These are phyloP conservation scores for Trissolcus brochymenae DNA, from an alignment of 2,888 invertebrate genomes.

Conservation along the genomic window DNA sequence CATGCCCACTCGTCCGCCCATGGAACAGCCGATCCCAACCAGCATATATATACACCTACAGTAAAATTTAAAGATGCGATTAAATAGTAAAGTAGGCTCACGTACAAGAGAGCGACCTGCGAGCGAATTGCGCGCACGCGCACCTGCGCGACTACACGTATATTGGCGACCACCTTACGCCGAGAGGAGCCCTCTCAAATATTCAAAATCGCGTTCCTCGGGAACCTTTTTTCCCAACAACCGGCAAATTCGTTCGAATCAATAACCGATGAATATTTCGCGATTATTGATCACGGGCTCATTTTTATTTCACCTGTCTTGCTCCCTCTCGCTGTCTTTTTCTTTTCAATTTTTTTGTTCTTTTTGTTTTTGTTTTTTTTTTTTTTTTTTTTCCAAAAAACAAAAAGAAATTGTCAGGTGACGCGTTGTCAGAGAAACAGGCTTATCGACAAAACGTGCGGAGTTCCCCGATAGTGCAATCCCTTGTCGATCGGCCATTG, in stretches of 20 bases:
- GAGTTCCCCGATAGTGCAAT: background rate
- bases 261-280: slow-evolving; percentile 42
- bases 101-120: slow-evolving; percentile 23
- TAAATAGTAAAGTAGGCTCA: slow-evolving; percentile 51
- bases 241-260: slow-evolving; percentile 17
- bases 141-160: background rate
- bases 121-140: slow-evolving; percentile 12
- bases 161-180: background rate
- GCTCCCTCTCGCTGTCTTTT: too few relatives aligned
- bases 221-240: too few relatives aligned
- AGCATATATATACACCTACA: slow-evolving; percentile 27
- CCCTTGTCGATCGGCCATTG: too few relatives aligned
- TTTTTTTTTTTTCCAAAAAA: too few relatives aligned
- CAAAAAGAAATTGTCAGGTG: background rate
- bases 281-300: slow-evolving; percentile 32
- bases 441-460: slow-evolving; percentile 36
- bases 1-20: slow-evolving; percentile 15
- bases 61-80: slow-evolving; percentile 52
- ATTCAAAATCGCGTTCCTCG: background rate
- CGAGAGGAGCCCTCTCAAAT: background rate
- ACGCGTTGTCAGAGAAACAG: slow-evolving; percentile 42
- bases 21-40: slow-evolving; percentile 26
- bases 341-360: too few relatives aligned
- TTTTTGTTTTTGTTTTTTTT: too few relatives aligned
- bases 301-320: too few relatives aligned